Percentiles rank a stretch among this genome's conserved stretches.
phyloP scores from a whole-genome alignment of 2,888 invertebrate species.

The Neocrepidodera transversa region DNA sequence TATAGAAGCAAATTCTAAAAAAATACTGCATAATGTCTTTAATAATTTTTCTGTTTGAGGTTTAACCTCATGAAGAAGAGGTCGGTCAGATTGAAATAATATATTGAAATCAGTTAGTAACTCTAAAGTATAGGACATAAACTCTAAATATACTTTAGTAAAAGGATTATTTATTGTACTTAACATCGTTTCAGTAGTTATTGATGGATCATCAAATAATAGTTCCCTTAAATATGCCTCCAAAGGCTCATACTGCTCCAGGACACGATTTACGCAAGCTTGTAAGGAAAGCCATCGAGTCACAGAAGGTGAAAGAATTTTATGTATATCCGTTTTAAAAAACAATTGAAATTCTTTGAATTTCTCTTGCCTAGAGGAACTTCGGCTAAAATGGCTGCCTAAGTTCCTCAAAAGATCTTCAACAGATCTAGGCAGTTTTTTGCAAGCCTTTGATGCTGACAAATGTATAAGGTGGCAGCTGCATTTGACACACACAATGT shows the following conservation, averaged over 20 bases:
- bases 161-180: slow-evolving; percentile 4
- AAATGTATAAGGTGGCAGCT: slow-evolving; percentile 52
- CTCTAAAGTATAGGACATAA: slow-evolving; percentile 14
- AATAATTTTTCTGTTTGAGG: slow-evolving; percentile 13
- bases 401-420: slow-evolving; percentile 13
- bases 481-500: slow-evolving; percentile 50
- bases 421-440: slow-evolving; percentile 47
- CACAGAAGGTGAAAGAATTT: slow-evolving; percentile 47
- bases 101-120: slow-evolving; percentile 20
- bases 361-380: slow-evolving; percentile 35
- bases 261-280: slow-evolving; percentile 49
- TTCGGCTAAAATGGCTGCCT: slow-evolving; percentile 41
- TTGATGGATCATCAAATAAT: slow-evolving; percentile 18
- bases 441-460: slow-evolving; percentile 50
- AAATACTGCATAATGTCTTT: slow-evolving; percentile 14
- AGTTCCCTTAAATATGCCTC: slow-evolving; percentile 7
- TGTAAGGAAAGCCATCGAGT: slow-evolving; percentile 53
- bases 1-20: not conserved
- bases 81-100: slow-evolving; percentile 20
- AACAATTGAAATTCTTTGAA: slow-evolving; percentile 51
- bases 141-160: slow-evolving; percentile 16
- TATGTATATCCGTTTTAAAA: slow-evolving; percentile 50
- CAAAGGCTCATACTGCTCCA: slow-evolving; percentile 48
- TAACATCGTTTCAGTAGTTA: slow-evolving; percentile 16
- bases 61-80: slow-evolving; percentile 11